Evolutionary conservation across 35 echinoderm and acorn worm genomes (phyloP).

Genomic region (Heliocidaris tuberculata): DNA sequence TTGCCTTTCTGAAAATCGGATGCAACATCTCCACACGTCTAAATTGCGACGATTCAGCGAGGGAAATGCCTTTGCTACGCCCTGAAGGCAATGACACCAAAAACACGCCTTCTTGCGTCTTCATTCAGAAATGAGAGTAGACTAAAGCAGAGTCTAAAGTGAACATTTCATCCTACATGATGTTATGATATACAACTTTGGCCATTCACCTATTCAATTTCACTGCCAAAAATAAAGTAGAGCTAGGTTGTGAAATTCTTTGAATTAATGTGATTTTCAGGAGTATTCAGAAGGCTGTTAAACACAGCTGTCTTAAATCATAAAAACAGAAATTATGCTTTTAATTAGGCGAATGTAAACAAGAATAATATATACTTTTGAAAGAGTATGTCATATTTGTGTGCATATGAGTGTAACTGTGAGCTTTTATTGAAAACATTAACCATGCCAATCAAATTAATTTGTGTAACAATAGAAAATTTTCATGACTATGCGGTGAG

Average conservation of each 20-base stretch:
- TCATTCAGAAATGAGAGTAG: not conserved
- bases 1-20: not conserved
- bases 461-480: not conserved
- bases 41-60: not conserved
- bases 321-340: not conserved
- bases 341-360: not conserved
- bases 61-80: not conserved
- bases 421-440: not conserved
- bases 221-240: not conserved
- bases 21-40: not conserved
- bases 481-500: not conserved
- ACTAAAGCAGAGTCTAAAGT: not conserved
- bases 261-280: too few species aligned
- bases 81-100: not conserved
- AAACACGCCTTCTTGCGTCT: not conserved
- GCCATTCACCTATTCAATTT: not conserved
- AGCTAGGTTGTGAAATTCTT: not conserved
- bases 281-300: not conserved
- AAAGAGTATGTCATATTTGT: not conserved
- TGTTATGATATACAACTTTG: not conserved
- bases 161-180: not conserved
- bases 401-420: not conserved
- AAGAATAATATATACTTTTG: not conserved
- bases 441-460: not conserved
- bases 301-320: not conserved